Conservation (phyloP, 1,140 invertebrate species). For the Conopomorpha cramerella region DNA sequence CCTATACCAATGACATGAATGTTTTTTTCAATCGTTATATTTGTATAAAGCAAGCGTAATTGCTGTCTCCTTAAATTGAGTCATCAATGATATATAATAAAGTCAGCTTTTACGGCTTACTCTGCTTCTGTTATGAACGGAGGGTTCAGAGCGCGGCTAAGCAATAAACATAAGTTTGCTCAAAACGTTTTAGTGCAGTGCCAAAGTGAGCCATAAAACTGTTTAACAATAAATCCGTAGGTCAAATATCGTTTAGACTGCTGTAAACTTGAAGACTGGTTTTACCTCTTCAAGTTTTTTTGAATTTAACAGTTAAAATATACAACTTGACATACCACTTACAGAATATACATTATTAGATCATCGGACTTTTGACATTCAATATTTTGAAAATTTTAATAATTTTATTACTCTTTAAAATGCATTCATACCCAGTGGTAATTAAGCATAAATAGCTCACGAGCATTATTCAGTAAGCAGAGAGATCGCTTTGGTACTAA, state of each 20-base stretch:
- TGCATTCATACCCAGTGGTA: no score
- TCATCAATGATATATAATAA: no score
- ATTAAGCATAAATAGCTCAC: no score
- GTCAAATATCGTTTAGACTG: slow-evolving; percentile 51
- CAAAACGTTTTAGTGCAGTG: slow-evolving; percentile 41
- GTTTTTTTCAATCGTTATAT: no score
- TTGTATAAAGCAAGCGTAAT: no score
- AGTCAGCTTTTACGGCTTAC: slow-evolving; percentile 52
- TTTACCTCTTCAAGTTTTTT: slow-evolving; percentile 44
- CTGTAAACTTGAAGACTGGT: slow-evolving; percentile 54
- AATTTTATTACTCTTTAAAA: no score
- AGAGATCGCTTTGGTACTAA: no score
- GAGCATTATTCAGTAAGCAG: no score
- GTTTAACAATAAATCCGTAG: slow-evolving; percentile 26
- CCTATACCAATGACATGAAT: no score
- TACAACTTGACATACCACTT: slow-evolving; percentile 27
- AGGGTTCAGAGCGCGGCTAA: slow-evolving; percentile 6
- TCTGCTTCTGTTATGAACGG: slow-evolving; percentile 49
- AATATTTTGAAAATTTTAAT: no score
- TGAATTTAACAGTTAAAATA: slow-evolving; percentile 28
- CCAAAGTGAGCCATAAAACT: slow-evolving; percentile 55
- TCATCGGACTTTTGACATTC: slow-evolving; percentile 22
- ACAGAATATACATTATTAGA: slow-evolving; percentile 30
- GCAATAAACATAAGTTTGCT: slow-evolving; percentile 30
- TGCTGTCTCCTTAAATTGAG: no score